Evolutionary conservation across 2,797 vertebrate species (phyloP).

Genomic region (Glossophaga mutica): DNA sequence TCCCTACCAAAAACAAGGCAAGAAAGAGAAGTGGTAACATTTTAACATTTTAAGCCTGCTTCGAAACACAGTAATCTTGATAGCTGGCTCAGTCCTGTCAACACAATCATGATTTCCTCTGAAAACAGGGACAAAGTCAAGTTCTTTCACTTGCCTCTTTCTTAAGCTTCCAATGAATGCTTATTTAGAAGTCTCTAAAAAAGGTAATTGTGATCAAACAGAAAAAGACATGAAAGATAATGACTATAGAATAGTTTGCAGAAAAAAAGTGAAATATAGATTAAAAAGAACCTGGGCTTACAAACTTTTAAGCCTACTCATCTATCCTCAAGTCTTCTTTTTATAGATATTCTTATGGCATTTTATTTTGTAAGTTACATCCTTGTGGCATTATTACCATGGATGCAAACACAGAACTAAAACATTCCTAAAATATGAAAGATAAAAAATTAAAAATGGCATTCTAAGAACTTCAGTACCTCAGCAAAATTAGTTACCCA

Average conservation of each 20-base stretch:
- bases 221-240: constrained; percentile 5
- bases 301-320: constrained; percentile 15
- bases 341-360: not conserved
- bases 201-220: not conserved
- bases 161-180: constrained; percentile 31
- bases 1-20: not conserved
- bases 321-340: constrained; percentile 7
- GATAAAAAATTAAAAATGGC: constrained; percentile 25
- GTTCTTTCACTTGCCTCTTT: constrained; percentile 27
- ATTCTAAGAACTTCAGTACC: constrained; percentile 36
- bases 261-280: constrained; percentile 36
- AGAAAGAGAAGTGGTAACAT: constrained; percentile 9
- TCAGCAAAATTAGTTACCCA: not conserved
- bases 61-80: constrained; percentile 22
- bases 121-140: constrained; percentile 21
- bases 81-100: constrained; percentile 4
- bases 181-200: constrained; percentile 44
- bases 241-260: not conserved
- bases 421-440: constrained; percentile 45
- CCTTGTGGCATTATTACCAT: not conserved
- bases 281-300: not conserved
- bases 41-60: constrained; percentile 22
- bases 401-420: constrained; percentile 32
- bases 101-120: constrained; percentile 27
- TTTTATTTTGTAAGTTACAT: constrained; percentile 25